Percentiles rank a stretch among this genome's conserved stretches.
phyloP scores from a whole-genome alignment of 2,113 vertebrate species.

The Nibea albiflora region DNA sequence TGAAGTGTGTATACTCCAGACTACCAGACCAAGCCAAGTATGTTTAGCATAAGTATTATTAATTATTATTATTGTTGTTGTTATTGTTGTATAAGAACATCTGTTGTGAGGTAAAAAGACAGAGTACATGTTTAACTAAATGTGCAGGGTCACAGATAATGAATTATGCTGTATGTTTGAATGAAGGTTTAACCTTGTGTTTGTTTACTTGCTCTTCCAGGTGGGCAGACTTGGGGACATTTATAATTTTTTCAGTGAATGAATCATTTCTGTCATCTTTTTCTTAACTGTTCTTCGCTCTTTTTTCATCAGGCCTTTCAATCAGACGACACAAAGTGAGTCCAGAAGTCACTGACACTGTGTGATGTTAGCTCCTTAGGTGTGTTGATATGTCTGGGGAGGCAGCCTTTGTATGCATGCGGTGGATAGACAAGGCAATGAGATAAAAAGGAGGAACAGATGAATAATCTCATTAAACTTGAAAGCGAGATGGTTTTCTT shows the following conservation, averaged over 20 bases:
- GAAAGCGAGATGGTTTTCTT: background rate
- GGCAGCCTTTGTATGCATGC: background rate
- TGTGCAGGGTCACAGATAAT: background rate
- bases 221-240: slow-evolving; percentile 2
- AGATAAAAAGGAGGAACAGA: background rate
- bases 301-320: slow-evolving; percentile 80
- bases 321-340: slow-evolving; percentile 82
- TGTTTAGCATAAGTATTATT: background rate
- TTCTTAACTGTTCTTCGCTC: slow-evolving; percentile 30
- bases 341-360: slow-evolving; percentile 17
- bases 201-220: background rate
- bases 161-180: background rate
- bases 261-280: background rate
- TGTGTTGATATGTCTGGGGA: background rate
- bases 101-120: background rate
- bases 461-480: background rate
- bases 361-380: background rate
- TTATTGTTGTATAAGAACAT: background rate
- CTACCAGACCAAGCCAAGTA: background rate
- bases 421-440: background rate
- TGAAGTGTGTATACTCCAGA: too few species aligned
- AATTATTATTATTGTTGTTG: too few species aligned
- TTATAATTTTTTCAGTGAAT: background rate
- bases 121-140: background rate
- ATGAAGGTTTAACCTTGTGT: background rate